Percentiles rank a stretch among this genome's conserved stretches.
These are phyloP conservation scores for Drosophila setosimentum DNA, from an alignment of 2,888 invertebrate species.

Conservation along the genomic window DNA sequence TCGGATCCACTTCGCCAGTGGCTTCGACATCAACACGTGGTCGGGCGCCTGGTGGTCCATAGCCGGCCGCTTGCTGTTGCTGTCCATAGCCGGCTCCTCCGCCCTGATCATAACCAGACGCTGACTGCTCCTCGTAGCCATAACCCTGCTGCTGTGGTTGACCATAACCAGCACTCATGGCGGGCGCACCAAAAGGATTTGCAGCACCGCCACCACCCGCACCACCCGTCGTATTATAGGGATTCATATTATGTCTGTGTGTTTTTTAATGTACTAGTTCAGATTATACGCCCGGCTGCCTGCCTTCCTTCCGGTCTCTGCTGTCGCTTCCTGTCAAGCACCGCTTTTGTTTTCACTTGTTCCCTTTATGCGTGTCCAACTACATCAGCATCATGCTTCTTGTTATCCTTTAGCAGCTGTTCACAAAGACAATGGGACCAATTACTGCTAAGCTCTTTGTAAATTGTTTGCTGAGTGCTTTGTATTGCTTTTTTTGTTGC, in stretches of 20 bases:
- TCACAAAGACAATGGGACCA: slow-evolving; percentile 40
- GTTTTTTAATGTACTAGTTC: slow-evolving; percentile 15
- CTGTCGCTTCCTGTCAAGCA: slow-evolving; percentile 29
- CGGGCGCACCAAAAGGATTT: slow-evolving; percentile 81
- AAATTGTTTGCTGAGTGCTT: slow-evolving; percentile 11
- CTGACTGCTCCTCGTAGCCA: slow-evolving; percentile 77
- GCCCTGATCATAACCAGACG: slow-evolving; percentile 72
- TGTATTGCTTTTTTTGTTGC: background rate
- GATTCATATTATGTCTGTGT: slow-evolving; percentile 63
- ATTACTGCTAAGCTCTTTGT: slow-evolving; percentile 36
- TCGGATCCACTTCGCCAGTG: slow-evolving; percentile 93
- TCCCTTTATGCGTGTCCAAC: slow-evolving; percentile 38
- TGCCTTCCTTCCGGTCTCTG: slow-evolving; percentile 10
- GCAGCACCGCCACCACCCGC: slow-evolving; percentile 60
- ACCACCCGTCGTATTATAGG: slow-evolving; percentile 63
- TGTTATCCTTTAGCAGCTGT: slow-evolving; percentile 54
- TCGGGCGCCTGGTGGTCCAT: slow-evolving; percentile 84
- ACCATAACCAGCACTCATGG: slow-evolving; percentile 60
- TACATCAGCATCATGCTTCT: slow-evolving; percentile 43
- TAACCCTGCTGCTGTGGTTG: slow-evolving; percentile 79
- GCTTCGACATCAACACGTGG: slow-evolving; percentile 94
- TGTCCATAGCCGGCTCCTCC: slow-evolving; percentile 65
- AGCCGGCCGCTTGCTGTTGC: slow-evolving; percentile 66
- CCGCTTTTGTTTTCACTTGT: slow-evolving; percentile 39
- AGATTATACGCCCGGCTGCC: slow-evolving; percentile 9